Conservation (phyloP, 2,888 invertebrate species). For the Mesodorylaimus sp. region DNA sequence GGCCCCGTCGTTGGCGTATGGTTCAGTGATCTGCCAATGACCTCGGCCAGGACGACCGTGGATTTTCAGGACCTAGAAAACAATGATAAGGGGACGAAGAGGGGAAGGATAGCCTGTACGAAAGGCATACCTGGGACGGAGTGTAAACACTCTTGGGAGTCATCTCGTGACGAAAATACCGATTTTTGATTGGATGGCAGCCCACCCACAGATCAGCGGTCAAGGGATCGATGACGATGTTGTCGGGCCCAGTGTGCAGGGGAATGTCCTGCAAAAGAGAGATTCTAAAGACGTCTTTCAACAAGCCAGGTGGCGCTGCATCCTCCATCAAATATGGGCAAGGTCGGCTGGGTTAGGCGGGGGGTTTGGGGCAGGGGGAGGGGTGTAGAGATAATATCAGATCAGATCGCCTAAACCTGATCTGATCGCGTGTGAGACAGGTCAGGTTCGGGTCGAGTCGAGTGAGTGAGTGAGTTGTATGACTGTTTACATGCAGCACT, state of each 20-base stretch:
- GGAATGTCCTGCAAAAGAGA: slow-evolving; percentile 5
- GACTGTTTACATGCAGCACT: too few species aligned
- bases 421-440: too few species aligned
- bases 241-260: slow-evolving; percentile 6
- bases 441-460: too few species aligned
- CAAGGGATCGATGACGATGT: slow-evolving; percentile 8
- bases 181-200: slow-evolving; percentile 10
- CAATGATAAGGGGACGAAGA: not conserved
- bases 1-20: slow-evolving; percentile 12
- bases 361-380: too few species aligned
- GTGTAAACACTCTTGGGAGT: slow-evolving; percentile 4
- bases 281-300: too few species aligned
- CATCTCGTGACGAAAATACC: slow-evolving; percentile 7
- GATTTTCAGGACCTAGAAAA: slow-evolving; percentile 10
- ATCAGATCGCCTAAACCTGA: too few species aligned
- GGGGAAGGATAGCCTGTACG: too few species aligned
- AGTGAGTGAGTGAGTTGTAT: too few species aligned
- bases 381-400: too few species aligned
- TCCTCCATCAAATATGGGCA: too few species aligned
- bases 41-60: slow-evolving; percentile 7
- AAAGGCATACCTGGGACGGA: slow-evolving; percentile 9
- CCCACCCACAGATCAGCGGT: slow-evolving; percentile 12
- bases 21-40: slow-evolving; percentile 7
- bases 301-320: too few species aligned
- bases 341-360: too few species aligned